Evolutionary conservation across 2,888 invertebrate genomes (phyloP), one percentile per base, ranked within the genome.

Genomic region (Cotesia congregata): DNA sequence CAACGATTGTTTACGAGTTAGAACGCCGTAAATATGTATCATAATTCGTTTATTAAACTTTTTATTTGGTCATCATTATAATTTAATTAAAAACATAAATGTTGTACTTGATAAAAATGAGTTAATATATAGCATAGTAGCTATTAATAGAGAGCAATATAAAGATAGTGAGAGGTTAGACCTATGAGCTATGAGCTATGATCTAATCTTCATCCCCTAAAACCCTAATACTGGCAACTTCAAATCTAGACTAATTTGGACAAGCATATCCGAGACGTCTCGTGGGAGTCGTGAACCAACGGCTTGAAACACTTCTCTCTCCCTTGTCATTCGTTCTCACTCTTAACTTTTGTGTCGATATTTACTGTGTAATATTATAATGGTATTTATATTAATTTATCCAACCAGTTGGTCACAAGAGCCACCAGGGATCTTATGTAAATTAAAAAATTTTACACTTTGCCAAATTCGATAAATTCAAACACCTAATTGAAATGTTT

Each of bases 171-270:
- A 41, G 30, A 30, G 3, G 30, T 30, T 3, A 30, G 30, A 30
- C 3, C 30, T 30, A 30, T 30, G 30, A 30, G 1, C 6, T 9
- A 12, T 6, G 39, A 62, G 65, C 30, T 65, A 6, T 30, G 12
- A 38, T 30, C 9, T 30, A 65, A 65, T 65, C 65, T 65, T 30
- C 9, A 65, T 7, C 65, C 65, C 65, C 65, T 65, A 3, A 30
- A 65, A 6, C 65, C 65, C 65, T 65, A 65, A 65, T 12, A 71
- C 40, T 59, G 69, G 79, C 76, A 81, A 50, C 83, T 77, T 83
- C 84, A 83, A 85, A 86, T 86, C 84, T 85, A 87, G 87, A 87
- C 86, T 86, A 86, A 87, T 88, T 88, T 86, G 83, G 79, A 83
- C 83, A 79, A 83, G 82, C 83, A 83, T 85, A 82, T 82, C 72